Percentiles rank a stretch among this genome's conserved stretches.
phyloP scores from a whole-genome alignment of 2,113 vertebrate species.

The Hepsetus odoe region DNA sequence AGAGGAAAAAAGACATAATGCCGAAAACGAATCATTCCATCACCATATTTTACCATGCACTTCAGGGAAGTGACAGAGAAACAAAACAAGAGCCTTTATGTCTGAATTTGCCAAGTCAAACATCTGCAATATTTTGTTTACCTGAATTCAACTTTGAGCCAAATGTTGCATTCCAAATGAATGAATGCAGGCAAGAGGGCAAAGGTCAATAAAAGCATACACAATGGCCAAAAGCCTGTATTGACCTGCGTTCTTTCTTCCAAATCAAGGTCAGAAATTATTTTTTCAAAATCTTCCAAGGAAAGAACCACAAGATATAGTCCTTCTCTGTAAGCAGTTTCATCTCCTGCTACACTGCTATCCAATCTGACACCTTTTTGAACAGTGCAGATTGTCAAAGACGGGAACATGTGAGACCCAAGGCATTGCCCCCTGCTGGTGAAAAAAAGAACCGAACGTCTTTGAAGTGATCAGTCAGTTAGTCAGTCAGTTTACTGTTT shows the following conservation, averaged over 20 bases:
- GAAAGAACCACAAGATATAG: slow-evolving; percentile 1
- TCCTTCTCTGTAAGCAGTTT: slow-evolving; percentile 13
- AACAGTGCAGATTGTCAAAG: not conserved
- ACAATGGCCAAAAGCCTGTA: not conserved
- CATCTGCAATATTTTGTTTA: slow-evolving; percentile 7
- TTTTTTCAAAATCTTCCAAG: not conserved
- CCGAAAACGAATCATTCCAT: slow-evolving; percentile 5
- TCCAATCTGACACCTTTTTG: slow-evolving; percentile 32
- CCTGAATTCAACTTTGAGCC: not conserved
- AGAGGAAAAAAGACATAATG: slow-evolving; percentile 11
- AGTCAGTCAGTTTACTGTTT: slow-evolving; percentile 37
- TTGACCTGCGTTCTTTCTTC: not conserved
- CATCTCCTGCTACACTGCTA: slow-evolving; percentile 7
- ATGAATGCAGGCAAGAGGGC: not conserved
- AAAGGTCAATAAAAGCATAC: not conserved
- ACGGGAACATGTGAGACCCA: not conserved
- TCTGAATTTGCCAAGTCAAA: not conserved
- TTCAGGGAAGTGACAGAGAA: not conserved
- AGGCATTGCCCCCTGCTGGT: slow-evolving; percentile 21
- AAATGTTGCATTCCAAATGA: not conserved
- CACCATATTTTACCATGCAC: not conserved
- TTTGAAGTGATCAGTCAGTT: slow-evolving; percentile 44
- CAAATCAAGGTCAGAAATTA: not conserved
- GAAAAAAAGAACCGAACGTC: slow-evolving; percentile 8
- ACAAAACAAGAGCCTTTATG: not conserved